Conservation (phyloP, 2,888 invertebrate species). For the Theodoxus fluviatilis region DNA sequence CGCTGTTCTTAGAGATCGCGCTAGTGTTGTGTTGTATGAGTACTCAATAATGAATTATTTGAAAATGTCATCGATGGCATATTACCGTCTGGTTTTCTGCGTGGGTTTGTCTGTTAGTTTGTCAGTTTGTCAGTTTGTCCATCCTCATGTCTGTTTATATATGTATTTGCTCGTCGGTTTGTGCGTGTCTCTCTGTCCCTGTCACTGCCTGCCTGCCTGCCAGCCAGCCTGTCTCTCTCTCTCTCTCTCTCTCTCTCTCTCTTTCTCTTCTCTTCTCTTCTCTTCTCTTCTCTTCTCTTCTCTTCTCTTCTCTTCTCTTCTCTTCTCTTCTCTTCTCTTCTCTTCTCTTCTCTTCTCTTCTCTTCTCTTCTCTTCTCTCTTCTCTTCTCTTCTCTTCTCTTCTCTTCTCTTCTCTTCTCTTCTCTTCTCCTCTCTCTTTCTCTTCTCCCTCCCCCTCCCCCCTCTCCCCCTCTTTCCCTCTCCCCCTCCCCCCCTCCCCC, state of each 20-base stretch:
- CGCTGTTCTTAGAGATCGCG: no score
- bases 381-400: background rate
- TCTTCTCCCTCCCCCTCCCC: background rate
- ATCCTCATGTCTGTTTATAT: no score
- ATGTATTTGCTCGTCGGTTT: no score
- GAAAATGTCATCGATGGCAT: no score
- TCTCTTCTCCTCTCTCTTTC: background rate
- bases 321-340: background rate
- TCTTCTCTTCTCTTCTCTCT: background rate
- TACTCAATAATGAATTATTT: no score
- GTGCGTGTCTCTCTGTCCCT: conserved; percentile 10
- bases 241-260: background rate
- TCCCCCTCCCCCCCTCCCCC: no score
- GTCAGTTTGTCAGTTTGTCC: no score
- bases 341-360: background rate
- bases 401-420: background rate
- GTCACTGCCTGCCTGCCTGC: background rate
- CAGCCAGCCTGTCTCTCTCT: background rate
- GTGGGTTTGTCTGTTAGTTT: no score
- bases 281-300: background rate
- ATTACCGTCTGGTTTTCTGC: no score
- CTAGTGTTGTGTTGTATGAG: no score
- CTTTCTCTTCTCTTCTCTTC: background rate
- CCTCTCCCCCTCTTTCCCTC: background rate
- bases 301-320: background rate